Evolutionary conservation across 2,113 vertebrate genomes (phyloP).

Genomic region (Irena cyanogastra): DNA sequence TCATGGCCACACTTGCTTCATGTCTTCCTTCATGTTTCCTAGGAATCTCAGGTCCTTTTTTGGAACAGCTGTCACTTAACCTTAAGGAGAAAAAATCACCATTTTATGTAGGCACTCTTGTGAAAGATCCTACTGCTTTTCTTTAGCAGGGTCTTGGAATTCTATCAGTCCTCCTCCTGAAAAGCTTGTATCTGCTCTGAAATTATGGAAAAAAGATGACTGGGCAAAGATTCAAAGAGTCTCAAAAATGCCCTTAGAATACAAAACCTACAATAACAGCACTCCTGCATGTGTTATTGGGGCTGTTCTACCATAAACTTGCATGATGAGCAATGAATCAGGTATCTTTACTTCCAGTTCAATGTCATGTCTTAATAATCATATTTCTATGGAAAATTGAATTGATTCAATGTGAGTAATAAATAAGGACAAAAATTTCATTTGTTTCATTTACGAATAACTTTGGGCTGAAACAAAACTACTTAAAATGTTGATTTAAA

Average conservation of each 20-base stretch:
- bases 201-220: neutral
- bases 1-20: neutral
- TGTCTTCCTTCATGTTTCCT: neutral
- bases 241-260: neutral
- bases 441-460: conserved; percentile 55
- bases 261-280: neutral
- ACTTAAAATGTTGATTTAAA: conserved; percentile 40
- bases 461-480: conserved; percentile 22
- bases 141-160: neutral
- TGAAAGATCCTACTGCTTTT: neutral
- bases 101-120: neutral
- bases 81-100: neutral
- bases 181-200: neutral
- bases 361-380: neutral
- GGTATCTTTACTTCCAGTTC: neutral
- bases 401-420: neutral
- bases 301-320: neutral
- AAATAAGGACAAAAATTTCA: conserved; percentile 18
- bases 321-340: neutral
- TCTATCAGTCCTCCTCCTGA: neutral
- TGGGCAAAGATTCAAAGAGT: neutral
- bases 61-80: neutral
- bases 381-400: conserved; percentile 9
- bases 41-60: neutral
- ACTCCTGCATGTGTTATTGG: neutral